Base-by-base conservation (phyloP, 2,888 invertebrate species). In the Sturmia bella region DNA sequence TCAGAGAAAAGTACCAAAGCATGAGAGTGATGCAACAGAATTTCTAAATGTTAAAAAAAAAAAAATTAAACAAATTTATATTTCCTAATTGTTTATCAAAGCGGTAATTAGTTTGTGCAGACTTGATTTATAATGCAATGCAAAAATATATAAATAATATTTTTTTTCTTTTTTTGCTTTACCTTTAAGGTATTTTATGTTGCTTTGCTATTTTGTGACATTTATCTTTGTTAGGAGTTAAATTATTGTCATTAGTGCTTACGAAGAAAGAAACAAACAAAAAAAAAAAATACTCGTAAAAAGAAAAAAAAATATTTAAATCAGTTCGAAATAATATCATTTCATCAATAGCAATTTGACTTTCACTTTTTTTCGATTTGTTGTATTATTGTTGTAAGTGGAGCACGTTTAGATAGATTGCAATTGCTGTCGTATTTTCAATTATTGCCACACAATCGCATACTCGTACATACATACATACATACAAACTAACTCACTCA, bases 401-500 rank as follows among this genome's bases (percentile, higher is more conserved):
- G 75, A 76, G 59, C 69, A 69, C 76, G 76, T 63, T 69, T 76
- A 76, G 59, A 76, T 68, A 76, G 43, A 76, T 76, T 76, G 59
- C 75, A 61, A 76, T 68, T 76, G 59, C 59, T 69, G 76, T 76
- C 69, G 76, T 76, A 63, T 63, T 76, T 76, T 69, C 75, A 76
- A 76, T 76, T 76, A 69, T 76, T 76, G 69, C 54, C 45, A 69
- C 76, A 63, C 68, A 74, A 9, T 19, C 27, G 17, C 39, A 15
- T 3, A 27, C 27, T 32, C 15, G n/a, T 2, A 21, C 11, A 9
- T 21, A 45, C 57, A 57, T 48, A 57, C n/a, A 27, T 11, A 37
- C 45, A 45, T 3, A 24, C 21, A 39, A 17, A 57, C 57, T 45
- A 9, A 27, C n/a, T 21, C 45, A 45, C 3, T 15, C 21, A 39